Evolutionary conservation across 2,797 vertebrate genomes (phyloP).

Genomic region (Linurgus olivaceus): DNA sequence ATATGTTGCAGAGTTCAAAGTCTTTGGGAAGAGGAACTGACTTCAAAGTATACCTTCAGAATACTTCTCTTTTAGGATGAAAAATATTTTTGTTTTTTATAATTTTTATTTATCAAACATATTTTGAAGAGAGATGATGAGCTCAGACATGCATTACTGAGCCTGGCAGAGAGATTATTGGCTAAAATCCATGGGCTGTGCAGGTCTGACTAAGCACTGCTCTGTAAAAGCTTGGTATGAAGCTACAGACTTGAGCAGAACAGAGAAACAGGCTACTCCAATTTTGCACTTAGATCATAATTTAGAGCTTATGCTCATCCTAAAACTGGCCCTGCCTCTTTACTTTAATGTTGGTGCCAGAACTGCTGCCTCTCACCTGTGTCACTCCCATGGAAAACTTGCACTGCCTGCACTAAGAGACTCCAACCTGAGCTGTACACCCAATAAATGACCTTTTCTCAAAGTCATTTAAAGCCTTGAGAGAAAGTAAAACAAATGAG

Average conservation of each 20-base stretch:
- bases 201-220: not conserved
- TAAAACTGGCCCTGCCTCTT: not conserved
- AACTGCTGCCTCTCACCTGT: not conserved
- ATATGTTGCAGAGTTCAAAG: not conserved
- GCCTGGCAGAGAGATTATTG: not conserved
- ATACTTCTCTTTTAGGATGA: not conserved
- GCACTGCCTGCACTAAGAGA: not conserved
- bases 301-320: not conserved
- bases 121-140: not conserved
- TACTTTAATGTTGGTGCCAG: conserved; percentile 15
- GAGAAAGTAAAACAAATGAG: not conserved
- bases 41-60: not conserved
- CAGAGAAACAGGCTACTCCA: not conserved
- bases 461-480: not conserved
- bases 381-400: not conserved
- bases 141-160: not conserved
- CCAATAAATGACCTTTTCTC: not conserved
- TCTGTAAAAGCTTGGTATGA: not conserved
- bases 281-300: not conserved
- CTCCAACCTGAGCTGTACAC: not conserved
- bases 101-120: not conserved
- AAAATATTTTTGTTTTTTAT: not conserved
- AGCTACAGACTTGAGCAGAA: not conserved
- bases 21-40: not conserved
- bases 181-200: not conserved